A percentile compares a stretch with the other conserved stretches of the same genome.
Evolutionary conservation across 2,888 invertebrate species (phyloP).

Genomic region (Sthenelais limicola): DNA sequence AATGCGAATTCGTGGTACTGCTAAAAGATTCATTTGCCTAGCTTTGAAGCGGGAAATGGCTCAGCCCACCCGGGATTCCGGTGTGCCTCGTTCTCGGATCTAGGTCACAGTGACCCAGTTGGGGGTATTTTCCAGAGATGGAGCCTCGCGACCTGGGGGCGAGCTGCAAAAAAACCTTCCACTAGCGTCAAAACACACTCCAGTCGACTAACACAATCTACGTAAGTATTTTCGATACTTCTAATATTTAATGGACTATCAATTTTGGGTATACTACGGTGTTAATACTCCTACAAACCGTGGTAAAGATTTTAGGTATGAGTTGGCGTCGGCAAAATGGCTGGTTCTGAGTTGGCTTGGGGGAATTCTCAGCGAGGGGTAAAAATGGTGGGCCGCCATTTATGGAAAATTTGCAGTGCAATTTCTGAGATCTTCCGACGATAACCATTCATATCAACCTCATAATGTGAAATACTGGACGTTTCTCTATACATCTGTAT

Average conservation of each 20-base stretch:
- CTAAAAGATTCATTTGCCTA: no score
- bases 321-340: constrained; percentile 9
- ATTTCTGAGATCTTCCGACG: no score
- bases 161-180: constrained; percentile 26
- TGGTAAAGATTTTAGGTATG: no score
- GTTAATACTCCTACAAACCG: no score
- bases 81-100: constrained; percentile 14
- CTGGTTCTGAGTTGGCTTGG: not conserved
- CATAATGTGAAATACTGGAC: no score
- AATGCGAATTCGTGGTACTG: no score
- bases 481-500: no score
- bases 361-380: constrained; percentile 36
- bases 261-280: no score
- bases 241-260: no score
- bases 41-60: no score
- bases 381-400: constrained; percentile 36
- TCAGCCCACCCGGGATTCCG: constrained; percentile 34
- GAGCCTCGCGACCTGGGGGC: constrained; percentile 36
- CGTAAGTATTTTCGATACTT: constrained; percentile 33
- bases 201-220: constrained; percentile 25
- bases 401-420: constrained; percentile 29
- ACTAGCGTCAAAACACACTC: constrained; percentile 24
- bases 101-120: constrained; percentile 42
- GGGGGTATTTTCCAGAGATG: constrained; percentile 41
- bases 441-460: no score